These are phyloP conservation scores for Spea hammondii DNA, from an alignment of 2,797 vertebrate species.

Conservation along the genomic window DNA sequence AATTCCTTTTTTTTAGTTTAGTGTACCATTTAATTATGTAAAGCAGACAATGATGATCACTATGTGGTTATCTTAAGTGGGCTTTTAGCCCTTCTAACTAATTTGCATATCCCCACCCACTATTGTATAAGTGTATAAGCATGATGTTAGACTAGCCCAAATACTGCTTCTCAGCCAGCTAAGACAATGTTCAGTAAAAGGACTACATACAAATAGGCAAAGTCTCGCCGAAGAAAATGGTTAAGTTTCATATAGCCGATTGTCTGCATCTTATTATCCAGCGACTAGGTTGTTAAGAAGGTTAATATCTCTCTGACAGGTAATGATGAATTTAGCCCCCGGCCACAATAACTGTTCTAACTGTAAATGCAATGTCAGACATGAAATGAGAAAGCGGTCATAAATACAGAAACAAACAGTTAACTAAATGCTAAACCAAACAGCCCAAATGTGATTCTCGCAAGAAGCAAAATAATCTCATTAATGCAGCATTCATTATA, in stretches of 20 bases:
- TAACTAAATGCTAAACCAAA: not conserved
- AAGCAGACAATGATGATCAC: no score
- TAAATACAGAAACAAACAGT: slow-evolving; percentile 8
- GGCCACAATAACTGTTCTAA: not conserved
- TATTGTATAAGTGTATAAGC: no score
- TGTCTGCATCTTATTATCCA: not conserved
- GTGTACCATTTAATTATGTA: no score
- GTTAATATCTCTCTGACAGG: slow-evolving; percentile 1
- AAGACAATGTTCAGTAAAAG: no score
- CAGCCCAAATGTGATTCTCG: slow-evolving; percentile 8
- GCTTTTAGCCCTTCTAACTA: no score
- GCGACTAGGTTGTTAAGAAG: not conserved
- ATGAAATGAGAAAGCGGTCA: not conserved
- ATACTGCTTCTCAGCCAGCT: no score
- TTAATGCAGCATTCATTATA: slow-evolving; percentile 41
- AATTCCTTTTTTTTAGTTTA: no score
- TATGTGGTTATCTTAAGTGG: no score
- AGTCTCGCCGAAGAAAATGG: no score
- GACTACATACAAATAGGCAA: no score
- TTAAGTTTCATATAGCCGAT: not conserved
- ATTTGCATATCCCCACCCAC: no score
- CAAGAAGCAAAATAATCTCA: slow-evolving; percentile 38
- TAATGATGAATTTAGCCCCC: not conserved
- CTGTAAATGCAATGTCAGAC: slow-evolving; percentile 7
- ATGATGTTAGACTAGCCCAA: no score